Base-by-base conservation (phyloP, 2,888 invertebrate genomes). In the Yponomeuta plumbellus region DNA sequence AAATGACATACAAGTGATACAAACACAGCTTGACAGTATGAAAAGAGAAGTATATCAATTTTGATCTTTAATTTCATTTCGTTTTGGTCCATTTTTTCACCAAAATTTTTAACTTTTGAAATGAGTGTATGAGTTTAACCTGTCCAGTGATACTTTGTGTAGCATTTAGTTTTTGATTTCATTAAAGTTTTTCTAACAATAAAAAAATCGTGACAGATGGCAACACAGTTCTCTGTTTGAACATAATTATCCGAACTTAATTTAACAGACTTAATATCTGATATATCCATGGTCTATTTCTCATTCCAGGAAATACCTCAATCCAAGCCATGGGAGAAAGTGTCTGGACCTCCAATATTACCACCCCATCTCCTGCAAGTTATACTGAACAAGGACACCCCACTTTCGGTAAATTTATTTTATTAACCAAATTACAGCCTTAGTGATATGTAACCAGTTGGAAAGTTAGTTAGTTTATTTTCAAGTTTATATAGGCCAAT, bases 361-460 rank as follows among this genome's bases (percentile, higher is more conserved):
- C 99, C 99, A 52, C 99, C 99, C 34, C 99, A 99, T 92, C 92
- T 99, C 67, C 92, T 99, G 66, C 99, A 99, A 94, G 99, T 99
- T 79, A 99, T 99, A 80, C 93, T 99, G 63, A 99, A 99, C 85
- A 99, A 99, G 88, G 99, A 99, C 83, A 99, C 99, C 65, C 98
- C 99, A 67, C 91, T 98, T 69, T 97, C 97, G 72, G 97, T 97
- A 92, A 93, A 94, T 92, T 52, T 52, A 2, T 3, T 52, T 3
- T 17, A 52, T 68, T 44, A 6, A 65, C 6, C 17, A 34, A 34
- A 34, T 34, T 34, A 34, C 5, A 34, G 34, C 34, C 8, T 34
- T n/a, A n/a, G 34, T 34, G 34, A 6, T n/a, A n/a, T 3, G 34
- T 34, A 34, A 34, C 3, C 34, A 34, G 8, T 34, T 34, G 34